Conservation (phyloP, 2,113 vertebrate species). For the Numida meleagris region DNA sequence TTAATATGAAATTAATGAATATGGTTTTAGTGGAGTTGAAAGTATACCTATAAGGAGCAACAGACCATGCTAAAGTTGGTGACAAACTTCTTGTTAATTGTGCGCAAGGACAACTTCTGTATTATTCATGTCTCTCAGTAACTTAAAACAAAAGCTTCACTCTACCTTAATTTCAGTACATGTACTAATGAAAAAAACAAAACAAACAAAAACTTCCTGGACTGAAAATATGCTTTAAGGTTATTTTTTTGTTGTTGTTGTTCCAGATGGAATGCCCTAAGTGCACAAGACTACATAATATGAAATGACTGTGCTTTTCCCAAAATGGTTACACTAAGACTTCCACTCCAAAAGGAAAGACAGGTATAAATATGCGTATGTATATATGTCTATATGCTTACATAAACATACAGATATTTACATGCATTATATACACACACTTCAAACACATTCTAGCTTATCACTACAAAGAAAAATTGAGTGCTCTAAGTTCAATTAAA, state of each 20-base stretch:
- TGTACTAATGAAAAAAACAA: background rate
- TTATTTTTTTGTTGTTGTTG: background rate
- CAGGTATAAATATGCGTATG: fast-evolving
- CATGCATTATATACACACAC: background rate
- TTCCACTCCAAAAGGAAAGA: background rate
- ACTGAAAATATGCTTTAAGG: background rate
- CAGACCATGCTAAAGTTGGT: background rate
- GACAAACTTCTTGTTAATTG: background rate
- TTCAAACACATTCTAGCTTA: background rate
- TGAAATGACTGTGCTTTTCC: background rate
- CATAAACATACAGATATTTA: background rate
- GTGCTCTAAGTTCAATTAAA: background rate
- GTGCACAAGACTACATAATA: background rate
- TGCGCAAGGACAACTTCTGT: background rate
- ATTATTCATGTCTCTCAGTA: fast-evolving
- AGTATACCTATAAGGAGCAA: background rate
- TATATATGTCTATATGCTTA: background rate
- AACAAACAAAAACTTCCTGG: background rate
- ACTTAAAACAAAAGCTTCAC: background rate
- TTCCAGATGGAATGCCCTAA: background rate
- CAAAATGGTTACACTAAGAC: background rate
- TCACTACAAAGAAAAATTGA: background rate
- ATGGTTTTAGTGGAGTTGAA: background rate
- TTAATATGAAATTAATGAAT: background rate
- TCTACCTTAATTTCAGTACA: background rate